A percentile compares a stretch with the other conserved stretches of the same genome.
Evolutionary conservation across 2,888 invertebrate species (phyloP).

Genomic region (Priocnemis perturbator): DNA sequence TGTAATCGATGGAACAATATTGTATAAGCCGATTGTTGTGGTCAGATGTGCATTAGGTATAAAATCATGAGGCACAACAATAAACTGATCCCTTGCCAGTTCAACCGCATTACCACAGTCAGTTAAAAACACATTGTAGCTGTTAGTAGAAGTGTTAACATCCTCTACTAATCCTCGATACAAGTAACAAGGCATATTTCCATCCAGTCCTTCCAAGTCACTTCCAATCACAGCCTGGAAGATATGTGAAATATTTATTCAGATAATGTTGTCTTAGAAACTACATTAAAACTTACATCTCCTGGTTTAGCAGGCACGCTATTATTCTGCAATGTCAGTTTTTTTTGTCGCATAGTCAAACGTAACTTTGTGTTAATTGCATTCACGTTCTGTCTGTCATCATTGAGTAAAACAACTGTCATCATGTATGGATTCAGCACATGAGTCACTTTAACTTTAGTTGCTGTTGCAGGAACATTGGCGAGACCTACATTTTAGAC

Average conservation of each 20-base stretch:
- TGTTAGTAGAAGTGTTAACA: conserved; percentile 25
- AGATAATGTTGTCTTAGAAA: no score
- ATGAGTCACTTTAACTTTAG: conserved; percentile 56
- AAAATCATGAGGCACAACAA: conserved; percentile 30
- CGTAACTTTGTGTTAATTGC: conserved; percentile 43
- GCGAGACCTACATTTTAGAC: no score
- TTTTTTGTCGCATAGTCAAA: conserved; percentile 6
- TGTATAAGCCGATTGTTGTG: conserved; percentile 41
- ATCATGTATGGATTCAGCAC: conserved; percentile 61
- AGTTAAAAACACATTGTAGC: conserved; percentile 47
- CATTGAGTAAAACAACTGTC: conserved; percentile 47
- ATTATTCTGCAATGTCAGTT: not conserved
- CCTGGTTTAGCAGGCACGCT: conserved; percentile 32
- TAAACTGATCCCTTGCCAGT: conserved; percentile 41
- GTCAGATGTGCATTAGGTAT: conserved; percentile 46
- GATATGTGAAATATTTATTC: conserved; percentile 11
- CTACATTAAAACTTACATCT: conserved; percentile 49
- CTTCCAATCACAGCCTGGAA: conserved; percentile 47
- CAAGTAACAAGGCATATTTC: conserved; percentile 47
- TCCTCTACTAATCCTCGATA: conserved; percentile 51
- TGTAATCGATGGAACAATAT: conserved; percentile 45
- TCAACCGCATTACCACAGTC: conserved; percentile 50
- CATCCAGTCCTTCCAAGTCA: conserved; percentile 15
- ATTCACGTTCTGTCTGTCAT: conserved; percentile 30
- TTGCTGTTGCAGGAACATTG: conserved; percentile 27